Conservation (phyloP, 2,888 invertebrate species). For the Syritta pipiens region DNA sequence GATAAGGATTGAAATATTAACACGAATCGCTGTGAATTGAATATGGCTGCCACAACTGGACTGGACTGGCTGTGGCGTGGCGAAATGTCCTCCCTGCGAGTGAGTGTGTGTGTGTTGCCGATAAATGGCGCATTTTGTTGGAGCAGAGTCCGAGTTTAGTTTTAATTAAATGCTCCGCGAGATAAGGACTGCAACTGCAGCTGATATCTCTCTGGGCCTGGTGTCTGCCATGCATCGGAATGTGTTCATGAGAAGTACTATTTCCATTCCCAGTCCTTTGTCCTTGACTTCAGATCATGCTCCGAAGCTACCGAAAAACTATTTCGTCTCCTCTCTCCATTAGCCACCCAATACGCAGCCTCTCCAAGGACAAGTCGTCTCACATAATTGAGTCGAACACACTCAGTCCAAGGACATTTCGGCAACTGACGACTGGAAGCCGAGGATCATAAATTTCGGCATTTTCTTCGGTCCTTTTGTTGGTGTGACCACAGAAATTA, state of each 20-base stretch:
- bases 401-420: constrained; percentile 27
- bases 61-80: too few relatives aligned
- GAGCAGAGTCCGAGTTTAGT: constrained; percentile 61
- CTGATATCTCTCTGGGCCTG: too few relatives aligned
- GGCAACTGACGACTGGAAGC: constrained; percentile 36
- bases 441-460: constrained; percentile 51
- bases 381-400: constrained; percentile 1
- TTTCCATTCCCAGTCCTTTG: too few relatives aligned
- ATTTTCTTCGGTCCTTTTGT: constrained; percentile 62
- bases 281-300: constrained; percentile 7
- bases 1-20: constrained; percentile 71
- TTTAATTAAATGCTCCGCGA: constrained; percentile 66
- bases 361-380: too few relatives aligned
- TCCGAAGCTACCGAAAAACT: constrained; percentile 58
- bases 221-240: too few relatives aligned
- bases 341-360: constrained; percentile 62
- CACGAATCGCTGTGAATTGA: constrained; percentile 69
- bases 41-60: constrained; percentile 60
- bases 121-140: constrained; percentile 65
- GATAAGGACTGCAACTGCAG: constrained; percentile 54
- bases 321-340: constrained; percentile 9
- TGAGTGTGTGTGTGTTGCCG: constrained; percentile 13
- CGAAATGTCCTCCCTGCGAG: too few relatives aligned
- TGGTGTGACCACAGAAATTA: constrained; percentile 63
- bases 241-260: background rate